Conservation (phyloP, 2,797 vertebrate species). For the Mus caroli region DNA sequence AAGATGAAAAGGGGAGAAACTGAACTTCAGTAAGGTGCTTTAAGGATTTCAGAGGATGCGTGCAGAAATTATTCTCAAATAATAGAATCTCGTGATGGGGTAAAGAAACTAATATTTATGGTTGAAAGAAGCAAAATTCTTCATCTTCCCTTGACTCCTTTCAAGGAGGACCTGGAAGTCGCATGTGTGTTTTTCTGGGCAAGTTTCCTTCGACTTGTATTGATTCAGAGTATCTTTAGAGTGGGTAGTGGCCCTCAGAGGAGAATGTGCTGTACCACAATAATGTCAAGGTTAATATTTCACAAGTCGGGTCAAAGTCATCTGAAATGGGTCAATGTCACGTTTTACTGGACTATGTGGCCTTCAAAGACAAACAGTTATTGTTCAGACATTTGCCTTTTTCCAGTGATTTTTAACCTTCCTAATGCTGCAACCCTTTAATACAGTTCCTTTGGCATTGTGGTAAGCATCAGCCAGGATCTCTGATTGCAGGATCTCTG, state of each 20-base stretch:
- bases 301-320: conserved; percentile 29
- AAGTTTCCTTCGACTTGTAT: not conserved
- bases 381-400: conserved; percentile 30
- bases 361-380: conserved; percentile 57
- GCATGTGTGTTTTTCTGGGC: not conserved
- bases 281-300: conserved; percentile 71
- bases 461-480: not conserved
- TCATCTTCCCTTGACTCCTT: not conserved
- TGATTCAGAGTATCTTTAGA: conserved; percentile 29
- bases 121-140: conserved; percentile 6
- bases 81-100: not conserved
- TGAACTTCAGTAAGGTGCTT: not conserved
- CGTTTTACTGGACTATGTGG: not conserved
- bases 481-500: too few relatives aligned
- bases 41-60: not conserved
- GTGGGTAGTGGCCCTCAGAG: not conserved
- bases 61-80: conserved; percentile 1
- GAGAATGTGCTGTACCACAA: not conserved
- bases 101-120: not conserved
- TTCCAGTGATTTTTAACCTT: not conserved
- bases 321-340: conserved; percentile 46
- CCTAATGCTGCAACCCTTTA: not conserved
- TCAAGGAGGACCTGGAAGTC: not conserved
- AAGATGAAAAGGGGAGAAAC: not conserved
- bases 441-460: not conserved